A percentile compares a stretch with the other conserved stretches of the same genome.
These are phyloP conservation scores for Orthosia gracilis DNA, from an alignment of 2,888 invertebrate genomes.

Conservation along the genomic window DNA sequence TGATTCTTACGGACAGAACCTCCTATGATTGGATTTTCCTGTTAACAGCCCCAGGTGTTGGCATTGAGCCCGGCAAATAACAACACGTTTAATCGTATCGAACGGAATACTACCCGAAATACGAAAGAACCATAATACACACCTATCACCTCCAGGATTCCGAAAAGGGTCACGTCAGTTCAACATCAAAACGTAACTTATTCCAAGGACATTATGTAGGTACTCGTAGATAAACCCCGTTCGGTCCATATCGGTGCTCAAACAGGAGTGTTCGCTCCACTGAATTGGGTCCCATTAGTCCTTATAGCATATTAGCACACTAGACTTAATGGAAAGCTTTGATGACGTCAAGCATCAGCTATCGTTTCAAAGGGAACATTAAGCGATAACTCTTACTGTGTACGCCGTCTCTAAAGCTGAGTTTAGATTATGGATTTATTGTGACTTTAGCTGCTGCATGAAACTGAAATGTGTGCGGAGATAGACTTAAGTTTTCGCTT, in stretches of 20 bases:
- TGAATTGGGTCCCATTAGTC: constrained; percentile 57
- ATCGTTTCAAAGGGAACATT: constrained; percentile 60
- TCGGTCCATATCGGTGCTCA: constrained; percentile 47
- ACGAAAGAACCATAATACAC: not conserved
- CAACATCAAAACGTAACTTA: constrained; percentile 25
- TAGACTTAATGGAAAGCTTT: constrained; percentile 61
- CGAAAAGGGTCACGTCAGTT: constrained; percentile 12
- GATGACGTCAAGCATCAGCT: constrained; percentile 61
- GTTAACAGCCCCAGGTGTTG: constrained; percentile 10
- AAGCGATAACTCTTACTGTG: constrained; percentile 49
- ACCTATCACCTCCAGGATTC: not conserved
- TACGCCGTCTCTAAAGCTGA: constrained; percentile 32
- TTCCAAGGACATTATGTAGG: constrained; percentile 37
- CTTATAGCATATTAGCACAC: constrained; percentile 52
- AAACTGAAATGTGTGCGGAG: constrained; percentile 5
- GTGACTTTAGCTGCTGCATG: not conserved
- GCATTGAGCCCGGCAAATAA: constrained; percentile 9
- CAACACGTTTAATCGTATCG: constrained; percentile 1
- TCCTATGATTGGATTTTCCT: not conserved
- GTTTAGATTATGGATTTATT: constrained; percentile 39
- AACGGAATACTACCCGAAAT: constrained; percentile 10
- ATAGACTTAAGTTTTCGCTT: not conserved
- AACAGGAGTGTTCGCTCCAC: constrained; percentile 47
- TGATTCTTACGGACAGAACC: not conserved
- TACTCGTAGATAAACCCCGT: constrained; percentile 32